These are phyloP conservation scores for Okamejei kenojei DNA, from an alignment of 2,797 vertebrate species.

Conservation along the genomic window DNA sequence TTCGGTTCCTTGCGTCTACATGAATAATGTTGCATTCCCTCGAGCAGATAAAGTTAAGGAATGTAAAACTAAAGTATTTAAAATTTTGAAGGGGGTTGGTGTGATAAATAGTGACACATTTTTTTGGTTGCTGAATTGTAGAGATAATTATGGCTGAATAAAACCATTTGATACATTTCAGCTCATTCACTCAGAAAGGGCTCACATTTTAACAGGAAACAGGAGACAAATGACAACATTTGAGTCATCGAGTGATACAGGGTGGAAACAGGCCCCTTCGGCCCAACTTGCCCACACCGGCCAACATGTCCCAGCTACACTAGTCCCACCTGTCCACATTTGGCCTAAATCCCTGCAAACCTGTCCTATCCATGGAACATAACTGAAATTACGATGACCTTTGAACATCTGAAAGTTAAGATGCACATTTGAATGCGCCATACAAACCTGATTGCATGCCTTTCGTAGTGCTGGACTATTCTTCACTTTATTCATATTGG, in stretches of 20 bases:
- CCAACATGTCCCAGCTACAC: no score
- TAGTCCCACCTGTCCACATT: no score
- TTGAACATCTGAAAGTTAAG: no score
- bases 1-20: no score
- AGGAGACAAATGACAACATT: not conserved
- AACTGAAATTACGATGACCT: not conserved
- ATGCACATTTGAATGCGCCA: not conserved
- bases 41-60: not conserved
- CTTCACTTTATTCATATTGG: not conserved
- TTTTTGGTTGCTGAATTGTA: not conserved
- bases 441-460: not conserved
- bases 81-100: not conserved
- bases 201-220: not conserved
- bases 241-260: no score
- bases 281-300: no score
- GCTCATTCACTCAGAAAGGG: not conserved
- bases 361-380: no score
- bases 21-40: not conserved
- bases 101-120: not conserved
- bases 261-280: no score
- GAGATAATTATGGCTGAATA: not conserved
- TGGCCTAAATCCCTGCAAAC: no score
- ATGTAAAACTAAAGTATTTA: not conserved
- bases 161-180: not conserved
- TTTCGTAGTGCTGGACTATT: not conserved